Evolutionary conservation across 2,797 vertebrate species (phyloP), one percentile per base, ranked within the genome.

Genomic region (Spinus pinus): DNA sequence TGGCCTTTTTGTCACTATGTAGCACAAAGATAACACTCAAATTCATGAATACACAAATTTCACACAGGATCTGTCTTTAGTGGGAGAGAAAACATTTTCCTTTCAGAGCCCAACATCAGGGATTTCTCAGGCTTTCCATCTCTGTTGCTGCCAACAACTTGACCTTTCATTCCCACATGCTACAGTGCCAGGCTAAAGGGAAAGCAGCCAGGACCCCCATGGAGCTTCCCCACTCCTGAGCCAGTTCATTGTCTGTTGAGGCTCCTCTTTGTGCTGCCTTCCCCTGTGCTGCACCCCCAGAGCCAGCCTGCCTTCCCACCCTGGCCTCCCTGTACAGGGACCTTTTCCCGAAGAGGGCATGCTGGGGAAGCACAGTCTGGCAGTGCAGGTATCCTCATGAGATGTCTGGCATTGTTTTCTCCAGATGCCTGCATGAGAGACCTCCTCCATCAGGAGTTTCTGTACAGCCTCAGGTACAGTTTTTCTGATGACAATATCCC

Each of bases 111-210:
- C 13, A 70, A 13, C 35, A 72, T 42, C 62, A 23, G 0, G 42
- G 77, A 75, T 47, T 58, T 61, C 66, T 94, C 46, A 78, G 47
- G 61, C 24, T 81, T 88, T 96, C 86, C 54, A 33, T 24, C 21
- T 61, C 70, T 56, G 16, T 54, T 79, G 31, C 70, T 94, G 88
- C 81, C 78, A 93, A 54, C 11, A 90, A 21, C 25, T 65, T 64
- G 80, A 88, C 82, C 75, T 95, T 90, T 94, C 54, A 50, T 78
- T 92, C 25, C 61, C 39, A 35, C 37, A 42, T 14, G 22, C n/a
- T 30, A 12, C 9, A 27, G 20, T 58, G 62, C 47, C 73, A 90
- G 77, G 58, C 50, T 65, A 81, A 69, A 75, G n/a, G 39, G 42
- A 88, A 62, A 61, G 41, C 0, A 69, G 39, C 54, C 69, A 84